Evolutionary conservation across 2,797 vertebrate species (phyloP).

Genomic region (Semotilus atromaculatus): DNA sequence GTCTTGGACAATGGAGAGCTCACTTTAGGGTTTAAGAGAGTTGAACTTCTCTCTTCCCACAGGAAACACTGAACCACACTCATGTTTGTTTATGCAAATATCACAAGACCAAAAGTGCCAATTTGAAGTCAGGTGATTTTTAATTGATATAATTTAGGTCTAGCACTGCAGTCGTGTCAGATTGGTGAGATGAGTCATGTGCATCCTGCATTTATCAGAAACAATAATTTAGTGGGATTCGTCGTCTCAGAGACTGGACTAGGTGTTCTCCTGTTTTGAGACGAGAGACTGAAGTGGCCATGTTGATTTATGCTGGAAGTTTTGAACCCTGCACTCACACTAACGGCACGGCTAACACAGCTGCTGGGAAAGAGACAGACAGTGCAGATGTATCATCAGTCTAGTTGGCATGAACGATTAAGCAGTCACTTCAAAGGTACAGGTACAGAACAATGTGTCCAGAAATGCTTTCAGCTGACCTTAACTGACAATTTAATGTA

Average conservation of each 20-base stretch:
- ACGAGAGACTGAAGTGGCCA: not conserved
- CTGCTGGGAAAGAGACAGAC: constrained; percentile 62
- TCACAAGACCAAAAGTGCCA: not conserved
- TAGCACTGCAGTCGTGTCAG: not conserved
- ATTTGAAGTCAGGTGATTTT: constrained; percentile 24
- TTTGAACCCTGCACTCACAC: constrained; percentile 62
- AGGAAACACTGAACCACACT: not conserved
- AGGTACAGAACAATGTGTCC: constrained; percentile 72
- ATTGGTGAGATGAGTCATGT: constrained; percentile 22
- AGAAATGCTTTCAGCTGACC: constrained; percentile 71
- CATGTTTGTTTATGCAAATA: not conserved
- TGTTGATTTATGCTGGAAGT: constrained; percentile 27
- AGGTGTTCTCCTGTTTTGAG: not conserved
- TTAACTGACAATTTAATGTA: not conserved
- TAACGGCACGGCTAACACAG: constrained; percentile 54
- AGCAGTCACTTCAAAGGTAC: constrained; percentile 73
- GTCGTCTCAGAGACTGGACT: constrained; percentile 1
- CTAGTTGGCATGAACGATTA: constrained; percentile 72
- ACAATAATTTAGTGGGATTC: constrained; percentile 34
- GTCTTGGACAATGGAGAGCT: not conserved
- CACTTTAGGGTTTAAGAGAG: not conserved
- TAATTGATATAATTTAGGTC: constrained; percentile 18
- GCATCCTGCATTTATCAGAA: constrained; percentile 30
- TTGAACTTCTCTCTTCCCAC: not conserved
- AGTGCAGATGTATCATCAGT: constrained; percentile 76